These are phyloP conservation scores for Tympanuchus pallidicinctus DNA, from an alignment of 2,113 vertebrate genomes.

Conservation along the genomic window DNA sequence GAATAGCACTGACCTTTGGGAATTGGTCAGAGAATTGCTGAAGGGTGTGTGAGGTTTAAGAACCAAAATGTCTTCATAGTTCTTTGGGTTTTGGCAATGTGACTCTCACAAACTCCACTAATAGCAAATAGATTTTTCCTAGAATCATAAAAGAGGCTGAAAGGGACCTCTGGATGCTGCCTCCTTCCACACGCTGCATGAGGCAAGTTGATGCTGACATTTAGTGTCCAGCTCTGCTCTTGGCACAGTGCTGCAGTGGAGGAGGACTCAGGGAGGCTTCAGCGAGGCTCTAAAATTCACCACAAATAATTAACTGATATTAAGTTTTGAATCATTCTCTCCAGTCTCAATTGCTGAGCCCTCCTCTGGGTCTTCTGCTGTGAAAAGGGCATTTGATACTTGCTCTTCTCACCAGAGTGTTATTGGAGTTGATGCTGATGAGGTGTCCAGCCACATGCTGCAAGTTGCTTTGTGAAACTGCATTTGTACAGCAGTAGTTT, in stretches of 20 bases:
- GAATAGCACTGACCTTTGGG: background rate
- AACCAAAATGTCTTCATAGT: background rate
- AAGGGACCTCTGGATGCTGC: background rate
- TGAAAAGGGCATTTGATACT: background rate
- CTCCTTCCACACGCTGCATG: background rate
- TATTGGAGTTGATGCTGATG: background rate
- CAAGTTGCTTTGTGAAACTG: background rate
- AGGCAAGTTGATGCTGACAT: background rate
- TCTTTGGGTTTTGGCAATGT: background rate
- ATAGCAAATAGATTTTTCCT: background rate
- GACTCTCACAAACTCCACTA: background rate
- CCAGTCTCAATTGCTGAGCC: fast-evolving
- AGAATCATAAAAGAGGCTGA: background rate
- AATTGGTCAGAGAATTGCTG: background rate
- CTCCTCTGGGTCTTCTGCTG: background rate
- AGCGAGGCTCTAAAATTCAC: background rate
- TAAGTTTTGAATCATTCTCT: background rate
- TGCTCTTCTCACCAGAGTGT: background rate
- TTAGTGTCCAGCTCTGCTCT: background rate
- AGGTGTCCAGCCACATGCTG: background rate
- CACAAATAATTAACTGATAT: background rate
- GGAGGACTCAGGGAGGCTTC: background rate
- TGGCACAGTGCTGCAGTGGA: background rate
- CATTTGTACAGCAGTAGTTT: background rate
- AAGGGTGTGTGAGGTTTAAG: background rate